Evolutionary conservation across 2,113 vertebrate species (phyloP), one percentile per base, ranked within the genome.

Genomic region (Anhinga rufa): DNA sequence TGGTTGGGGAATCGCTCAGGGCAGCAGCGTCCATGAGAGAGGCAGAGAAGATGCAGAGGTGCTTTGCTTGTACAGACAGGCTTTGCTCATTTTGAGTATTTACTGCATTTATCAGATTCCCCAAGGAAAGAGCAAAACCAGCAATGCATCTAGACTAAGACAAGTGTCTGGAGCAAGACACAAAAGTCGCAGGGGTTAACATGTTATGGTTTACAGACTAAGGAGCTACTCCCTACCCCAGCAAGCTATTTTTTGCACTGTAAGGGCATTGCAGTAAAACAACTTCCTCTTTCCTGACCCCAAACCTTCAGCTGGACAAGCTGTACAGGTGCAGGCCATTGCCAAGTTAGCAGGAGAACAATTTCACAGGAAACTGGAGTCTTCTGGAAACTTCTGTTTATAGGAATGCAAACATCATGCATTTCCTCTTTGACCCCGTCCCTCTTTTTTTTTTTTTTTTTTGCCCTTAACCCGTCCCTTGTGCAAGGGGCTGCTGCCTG

Each of bases 231-330:
- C 12, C 5, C 62, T 71, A 70, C 19, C 36, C 65, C 48, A 75
- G 38, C 24, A 66, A 82, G 61, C 5, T 94, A 88, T 77, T 78
- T 96, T 95, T 88, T 84, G 55, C 62, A 68, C 32, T 0, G 0
- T 51, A 55, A 88, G 31, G 57, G 34, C n/a, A 90, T 7, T 83
- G 51, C 52, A 88, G 38, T 68, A 69, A 86, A 93, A 71, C 32
- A 71, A 13, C 46, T 93, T 96, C 91, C 78, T 72, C 44, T 91
- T 48, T 40, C 34, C 34, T 91, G 82, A 96, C 87, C 79, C 40
- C 51, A 95, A 87, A 76, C 90, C 88, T 96, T 88, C 93, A 93
- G 83, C 92, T 96, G 88, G 31, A 68, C 83, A 81, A 80, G 76
- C 60, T 70, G 60, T 49, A 62, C 55, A 49, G 1, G 2, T 57